Base-by-base conservation (phyloP, 2,113 vertebrate species). In the Paralichthys olivaceus region DNA sequence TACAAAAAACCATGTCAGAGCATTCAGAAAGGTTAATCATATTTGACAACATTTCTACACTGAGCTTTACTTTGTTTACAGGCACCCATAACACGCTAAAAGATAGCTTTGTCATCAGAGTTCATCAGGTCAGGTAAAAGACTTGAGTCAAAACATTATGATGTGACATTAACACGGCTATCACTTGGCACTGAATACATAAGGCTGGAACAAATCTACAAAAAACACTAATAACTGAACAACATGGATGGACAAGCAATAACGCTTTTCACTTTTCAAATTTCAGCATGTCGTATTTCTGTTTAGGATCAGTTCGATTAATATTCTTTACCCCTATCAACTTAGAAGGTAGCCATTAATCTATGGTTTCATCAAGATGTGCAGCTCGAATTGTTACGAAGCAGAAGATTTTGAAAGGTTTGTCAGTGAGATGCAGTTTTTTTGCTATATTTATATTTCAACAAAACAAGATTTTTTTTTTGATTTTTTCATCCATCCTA, bases 91-190 rank as follows among this genome's bases (percentile, higher is more conserved):
- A 53, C 20, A 53, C 7, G 4, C 9, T 22, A 1, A 8, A 6
- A 53, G 20, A 7, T 53, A 9, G 49, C 15, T 5, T 5, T 23
- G 59, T 72, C 72, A 57, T 88, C 72, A 81, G 4, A 72, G 75
- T 77, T 85, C 78, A 72, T 83, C 58, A 84, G 47, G 73, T 69
- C 29, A 25, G 4, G 0, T 4, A n/a, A 70, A 13, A 45, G 9
- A 74, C 75, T 26, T 20, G 8, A 79, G 69, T 67, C 70, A 80
- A 40, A 43, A 86, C 67, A 47, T 14, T 0, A 32, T 73, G 64
- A 76, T 28, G 43, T 62, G 75, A 81, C 80, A 81, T 57, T 6
- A 45, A 12, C 34, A 20, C 26, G 62, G 23, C 40, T 26, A 17
- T 13, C 45, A 20, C 22, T 40, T 2, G 7, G 6, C 14, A 15